These are phyloP conservation scores for Drosophila kokeensis DNA, from an alignment of 2,888 invertebrate species.

Conservation along the genomic window DNA sequence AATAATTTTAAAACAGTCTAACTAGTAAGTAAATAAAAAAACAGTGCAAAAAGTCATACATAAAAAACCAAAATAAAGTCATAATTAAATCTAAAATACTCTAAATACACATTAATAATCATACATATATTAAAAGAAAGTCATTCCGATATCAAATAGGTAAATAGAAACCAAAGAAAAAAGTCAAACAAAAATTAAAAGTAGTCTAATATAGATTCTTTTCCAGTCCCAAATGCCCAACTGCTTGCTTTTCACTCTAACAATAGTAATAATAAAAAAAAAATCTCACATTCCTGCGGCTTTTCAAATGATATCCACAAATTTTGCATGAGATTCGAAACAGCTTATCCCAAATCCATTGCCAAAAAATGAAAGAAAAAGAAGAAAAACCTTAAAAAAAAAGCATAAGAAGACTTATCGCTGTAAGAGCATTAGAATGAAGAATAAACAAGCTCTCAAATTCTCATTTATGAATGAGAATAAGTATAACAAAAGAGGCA, in stretches of 20 bases:
- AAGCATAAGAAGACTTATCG: constrained; percentile 29
- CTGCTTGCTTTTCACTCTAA: neutral
- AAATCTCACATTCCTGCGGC: neutral
- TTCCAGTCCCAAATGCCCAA: neutral
- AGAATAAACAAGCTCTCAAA: neutral
- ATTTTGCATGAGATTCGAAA: neutral
- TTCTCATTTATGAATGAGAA: neutral
- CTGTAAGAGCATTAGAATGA: constrained; percentile 31
- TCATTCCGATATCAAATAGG: neutral
- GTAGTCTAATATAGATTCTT: neutral
- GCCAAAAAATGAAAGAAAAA: neutral
- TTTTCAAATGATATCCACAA: neutral
- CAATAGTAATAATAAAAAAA: neutral
- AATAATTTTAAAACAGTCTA: neutral
- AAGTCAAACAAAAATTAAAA: neutral
- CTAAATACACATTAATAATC: too few relatives aligned
- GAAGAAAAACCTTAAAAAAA: constrained; percentile 8
- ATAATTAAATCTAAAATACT: neutral
- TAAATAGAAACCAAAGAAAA: neutral
- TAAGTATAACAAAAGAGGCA: neutral
- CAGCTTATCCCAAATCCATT: constrained; percentile 5
- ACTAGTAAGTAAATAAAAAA: neutral
- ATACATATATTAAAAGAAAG: too few relatives aligned
- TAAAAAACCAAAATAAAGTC: neutral
- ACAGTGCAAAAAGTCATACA: too few relatives aligned